Evolutionary conservation across 1,140 invertebrate species (phyloP), one percentile per base, ranked within the genome.

Genomic region (Sitodiplosis mosellana): DNA sequence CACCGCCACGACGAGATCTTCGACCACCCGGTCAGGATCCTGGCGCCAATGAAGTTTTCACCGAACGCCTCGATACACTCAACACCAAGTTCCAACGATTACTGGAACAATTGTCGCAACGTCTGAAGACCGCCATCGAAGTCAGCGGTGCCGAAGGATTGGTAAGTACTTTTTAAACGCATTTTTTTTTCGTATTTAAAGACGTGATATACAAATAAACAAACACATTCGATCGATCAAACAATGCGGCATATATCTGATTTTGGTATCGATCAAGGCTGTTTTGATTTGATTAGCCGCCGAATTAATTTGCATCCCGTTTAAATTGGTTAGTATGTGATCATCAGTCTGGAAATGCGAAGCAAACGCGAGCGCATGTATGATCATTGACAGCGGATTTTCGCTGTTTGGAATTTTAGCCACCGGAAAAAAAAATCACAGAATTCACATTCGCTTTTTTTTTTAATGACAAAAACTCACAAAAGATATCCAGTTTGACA

Each of bases 31-130:
- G 59, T 34, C 57, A 54, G 49, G 62, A 64, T 55, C 61, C 61
- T 45, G 62, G 62, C 6, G 83, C 87, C 18, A 89, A 93, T 54
- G 69, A 76, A 43, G 80, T 95, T 33, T 82, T 81, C 18, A 74
- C 77, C 51, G 81, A 95, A 55, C 55, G 55, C 7, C 69, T 98
- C 59, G 91, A 94, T 59, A 75, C 74, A 37, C 70, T 94, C 52
- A 92, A 92, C 66, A 75, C 75, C 48, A 78, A 80, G 56, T 90
- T 87, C 61, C 78, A 84, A 55, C 71, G 75, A 52, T 68, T 91
- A 48, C 65, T 86, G 50, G 80, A 78, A 56, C 66, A 79, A 56
- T 62, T 90, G 38, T 80, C 84, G 54, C 79, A 77, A 49, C 69
- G 78, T 53, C 55, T 78, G 49, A 67, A 70, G 57, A 64, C 62